phyloP scores from a whole-genome alignment of 1,140 invertebrate species.

The Cyclargus thomasi region DNA sequence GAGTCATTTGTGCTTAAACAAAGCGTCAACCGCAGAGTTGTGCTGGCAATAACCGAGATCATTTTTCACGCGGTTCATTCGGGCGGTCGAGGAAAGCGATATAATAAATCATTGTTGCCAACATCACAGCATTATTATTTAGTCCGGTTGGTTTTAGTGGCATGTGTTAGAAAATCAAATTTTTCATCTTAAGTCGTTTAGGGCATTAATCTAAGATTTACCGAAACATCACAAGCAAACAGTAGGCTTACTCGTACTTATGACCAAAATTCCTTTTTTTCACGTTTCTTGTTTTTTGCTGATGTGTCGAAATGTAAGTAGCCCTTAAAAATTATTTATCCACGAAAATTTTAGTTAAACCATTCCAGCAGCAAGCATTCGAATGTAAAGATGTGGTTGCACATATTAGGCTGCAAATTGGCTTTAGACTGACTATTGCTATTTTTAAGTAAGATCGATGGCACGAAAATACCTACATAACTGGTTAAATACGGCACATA shows the following conservation, averaged over 20 bases:
- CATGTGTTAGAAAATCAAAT: slow-evolving; percentile 52
- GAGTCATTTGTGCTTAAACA: slow-evolving; percentile 73
- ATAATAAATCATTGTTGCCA: slow-evolving; percentile 73
- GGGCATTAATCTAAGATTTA: neutral
- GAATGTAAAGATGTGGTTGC: neutral
- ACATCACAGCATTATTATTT: slow-evolving; percentile 71
- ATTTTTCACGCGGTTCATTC: slow-evolving; percentile 74
- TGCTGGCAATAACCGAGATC: slow-evolving; percentile 68
- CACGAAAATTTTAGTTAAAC: too few relatives aligned
- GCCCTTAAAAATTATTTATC: too few relatives aligned
- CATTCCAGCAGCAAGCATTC: too few relatives aligned
- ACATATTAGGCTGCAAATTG: neutral
- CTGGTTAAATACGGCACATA: slow-evolving; percentile 6
- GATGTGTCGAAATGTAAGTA: too few relatives aligned
- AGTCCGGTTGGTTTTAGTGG: slow-evolving; percentile 61
- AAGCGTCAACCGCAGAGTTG: slow-evolving; percentile 71
- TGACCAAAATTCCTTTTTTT: too few relatives aligned
- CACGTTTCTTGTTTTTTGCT: too few relatives aligned
- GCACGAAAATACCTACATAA: neutral
- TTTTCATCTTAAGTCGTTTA: slow-evolving; percentile 21
- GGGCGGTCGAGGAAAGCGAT: slow-evolving; percentile 68
- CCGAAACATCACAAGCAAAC: neutral
- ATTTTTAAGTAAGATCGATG: neutral
- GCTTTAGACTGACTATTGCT: neutral
- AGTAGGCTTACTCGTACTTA: too few relatives aligned